Base-by-base conservation (phyloP, 2,888 invertebrate genomes). In the Acanthococcus lagerstroemiae region DNA sequence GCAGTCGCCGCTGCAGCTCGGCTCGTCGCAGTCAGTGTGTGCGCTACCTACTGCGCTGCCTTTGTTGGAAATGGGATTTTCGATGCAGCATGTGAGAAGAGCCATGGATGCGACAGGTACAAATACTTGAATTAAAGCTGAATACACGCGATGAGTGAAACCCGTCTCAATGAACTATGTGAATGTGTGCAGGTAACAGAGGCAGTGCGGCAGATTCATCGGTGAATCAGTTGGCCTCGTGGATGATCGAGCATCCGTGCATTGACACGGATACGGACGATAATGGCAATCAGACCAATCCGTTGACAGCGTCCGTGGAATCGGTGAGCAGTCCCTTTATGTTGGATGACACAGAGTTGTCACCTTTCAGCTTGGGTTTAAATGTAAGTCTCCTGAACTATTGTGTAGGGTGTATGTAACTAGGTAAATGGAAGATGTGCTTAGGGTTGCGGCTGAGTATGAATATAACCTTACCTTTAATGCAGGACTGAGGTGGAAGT, bases 171-270 rank as follows among this genome's bases (percentile, higher is more conserved):
- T n/a, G n/a, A n/a, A n/a, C n/a, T n/a, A n/a, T n/a, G n/a, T n/a
- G n/a, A n/a, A n/a, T n/a, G n/a, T n/a, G n/a, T n/a, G 55, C 63
- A 55, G 63, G 67, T 63, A 67, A 52, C 55, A 30, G 55, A 55
- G 67, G 63, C 63, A 67, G 63, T 54, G 65, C 60, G n/a, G 78
- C 79, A n/a, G 61, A 61, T 52, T 54, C 61, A 3, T 52, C 61
- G 9, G 78, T 83, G 17, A 83, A 82, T 72, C 78, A 78, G 71
- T 72, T 84, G 60, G 83, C 82, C 4, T 82, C 81, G 3, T 84
- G 83, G 83, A 83, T 84, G 83, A 74, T 84, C 63, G 83, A 84
- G 70, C 81, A 84, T 74, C 83, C 83, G 0, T 75, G 63, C n/a
- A 61, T 67, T 60, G 73, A 61, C 25, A 21, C 58, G 7, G 37